Evolutionary conservation across 2,113 vertebrate species (phyloP), one percentile per base, ranked within the genome.

Genomic region (Chaetorhynchus papuensis): DNA sequence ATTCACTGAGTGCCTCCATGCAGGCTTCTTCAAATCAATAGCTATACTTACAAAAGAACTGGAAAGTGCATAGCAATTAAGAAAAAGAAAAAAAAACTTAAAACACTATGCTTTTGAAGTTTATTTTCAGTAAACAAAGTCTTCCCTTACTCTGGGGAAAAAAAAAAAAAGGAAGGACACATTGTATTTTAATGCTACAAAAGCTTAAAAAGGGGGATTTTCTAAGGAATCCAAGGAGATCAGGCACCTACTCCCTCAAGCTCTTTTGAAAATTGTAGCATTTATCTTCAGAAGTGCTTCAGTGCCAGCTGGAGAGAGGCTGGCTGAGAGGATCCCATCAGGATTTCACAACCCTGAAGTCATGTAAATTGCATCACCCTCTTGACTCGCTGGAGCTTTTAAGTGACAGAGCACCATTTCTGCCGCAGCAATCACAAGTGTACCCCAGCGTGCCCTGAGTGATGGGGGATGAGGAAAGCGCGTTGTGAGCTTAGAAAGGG

Each of bases 51-150:
- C 72, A 35, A 89, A 75, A 83, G n/a, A 90, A 50, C 53, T 88
- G 59, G 23, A 70, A 89, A 94, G 91, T 41, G 39, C 5, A 4
- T 17, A 61, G 27, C n/a, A 77, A 70, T 80, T 90, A 90, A 94
- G 70, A 91, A 82, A n/a, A 93, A 83, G 52, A 27, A 37, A 87
- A 83, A 87, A 85, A 74, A 3, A 2, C 13, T 37, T 78, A 35
- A 57, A 89, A 35, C 14, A 65, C 19, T 53, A 21, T 24, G 26
- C n/a, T 80, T 96, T 74, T 74, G 66, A 96, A 86, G 85, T 70
- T 85, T 63, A 61, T 91, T 93, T 91, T 91, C 59, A 50, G 85
- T 88, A 93, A 95, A 97, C 68, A 94, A 90, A 59, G 22, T 30
- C 33, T 75, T 96, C 33, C 11, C 21, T 61, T 81, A 50, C 45